phyloP scores from a whole-genome alignment of 2,797 vertebrate species.

The Holocentrus rufus region DNA sequence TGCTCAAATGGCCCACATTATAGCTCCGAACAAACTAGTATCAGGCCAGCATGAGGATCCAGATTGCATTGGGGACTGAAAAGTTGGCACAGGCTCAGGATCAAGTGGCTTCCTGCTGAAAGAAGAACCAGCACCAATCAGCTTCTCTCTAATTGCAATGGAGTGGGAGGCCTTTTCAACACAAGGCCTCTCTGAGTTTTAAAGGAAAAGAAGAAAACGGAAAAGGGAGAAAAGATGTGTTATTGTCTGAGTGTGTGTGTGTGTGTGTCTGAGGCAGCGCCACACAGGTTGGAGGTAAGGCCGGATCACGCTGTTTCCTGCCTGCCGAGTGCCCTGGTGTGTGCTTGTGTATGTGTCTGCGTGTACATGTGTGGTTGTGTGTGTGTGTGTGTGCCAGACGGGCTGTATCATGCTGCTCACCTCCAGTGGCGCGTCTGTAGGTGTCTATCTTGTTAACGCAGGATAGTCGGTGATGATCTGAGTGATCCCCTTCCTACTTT shows the following conservation, averaged over 20 bases:
- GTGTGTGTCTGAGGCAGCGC: slow-evolving; percentile 31
- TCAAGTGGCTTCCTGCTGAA: slow-evolving; percentile 68
- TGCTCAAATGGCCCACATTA: slow-evolving; percentile 31
- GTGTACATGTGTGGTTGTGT: slow-evolving; percentile 32
- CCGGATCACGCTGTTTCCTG: slow-evolving; percentile 55
- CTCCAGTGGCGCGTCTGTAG: slow-evolving; percentile 71
- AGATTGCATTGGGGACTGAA: slow-evolving; percentile 59
- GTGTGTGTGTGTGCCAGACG: slow-evolving; percentile 32
- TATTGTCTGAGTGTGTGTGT: slow-evolving; percentile 20
- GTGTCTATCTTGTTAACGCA: slow-evolving; percentile 73
- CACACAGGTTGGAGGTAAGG: slow-evolving; percentile 56
- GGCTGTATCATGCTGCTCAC: slow-evolving; percentile 72
- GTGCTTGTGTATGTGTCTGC: slow-evolving; percentile 34
- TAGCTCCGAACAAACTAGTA: slow-evolving; percentile 51
- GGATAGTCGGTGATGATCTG: slow-evolving; percentile 75
- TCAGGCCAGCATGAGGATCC: slow-evolving; percentile 54
- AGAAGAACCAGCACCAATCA: slow-evolving; percentile 65
- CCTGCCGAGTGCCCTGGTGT: slow-evolving; percentile 59
- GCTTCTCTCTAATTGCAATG: slow-evolving; percentile 68
- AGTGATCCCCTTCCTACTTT: slow-evolving; percentile 48
- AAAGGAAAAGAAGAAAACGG: slow-evolving; percentile 47
- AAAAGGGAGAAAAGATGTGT: slow-evolving; percentile 1
- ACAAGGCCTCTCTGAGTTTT: slow-evolving; percentile 26
- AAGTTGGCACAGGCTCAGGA: slow-evolving; percentile 63
- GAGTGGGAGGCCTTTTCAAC: slow-evolving; percentile 56